These are phyloP conservation scores for Puma concolor DNA, from an alignment of 2,113 vertebrate genomes.

Conservation along the genomic window DNA sequence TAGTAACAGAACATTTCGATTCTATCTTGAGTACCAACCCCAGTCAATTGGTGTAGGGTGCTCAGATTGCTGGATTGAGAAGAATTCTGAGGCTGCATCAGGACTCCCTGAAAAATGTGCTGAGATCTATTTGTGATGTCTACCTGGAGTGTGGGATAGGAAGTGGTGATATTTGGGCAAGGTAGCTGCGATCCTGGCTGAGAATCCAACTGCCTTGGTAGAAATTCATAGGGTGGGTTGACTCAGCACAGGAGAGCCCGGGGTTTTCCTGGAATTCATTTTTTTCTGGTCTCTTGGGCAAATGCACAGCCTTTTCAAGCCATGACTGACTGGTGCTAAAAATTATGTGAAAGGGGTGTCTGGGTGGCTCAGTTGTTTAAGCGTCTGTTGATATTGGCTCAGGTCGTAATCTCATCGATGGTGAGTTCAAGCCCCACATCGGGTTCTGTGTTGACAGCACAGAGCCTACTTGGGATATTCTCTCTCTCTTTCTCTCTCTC, in stretches of 20 bases:
- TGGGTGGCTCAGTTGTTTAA: too few species aligned
- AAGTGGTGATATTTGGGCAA: neutral
- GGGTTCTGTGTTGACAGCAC: too few species aligned
- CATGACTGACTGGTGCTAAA: neutral
- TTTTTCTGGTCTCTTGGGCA: neutral
- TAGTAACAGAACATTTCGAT: neutral
- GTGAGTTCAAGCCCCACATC: too few species aligned
- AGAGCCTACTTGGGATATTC: too few species aligned
- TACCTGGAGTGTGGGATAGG: neutral
- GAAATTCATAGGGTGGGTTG: neutral
- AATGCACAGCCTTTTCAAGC: neutral
- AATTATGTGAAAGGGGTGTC: neutral
- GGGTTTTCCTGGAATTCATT: neutral
- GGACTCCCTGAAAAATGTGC: neutral
- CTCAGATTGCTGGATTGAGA: neutral
- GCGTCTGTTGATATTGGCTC: too few species aligned
- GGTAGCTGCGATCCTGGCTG: neutral
- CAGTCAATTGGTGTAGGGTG: neutral
- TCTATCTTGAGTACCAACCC: neutral
- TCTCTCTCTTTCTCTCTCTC: too few species aligned
- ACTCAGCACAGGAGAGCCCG: neutral
- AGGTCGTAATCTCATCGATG: too few species aligned
- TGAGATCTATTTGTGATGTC: neutral
- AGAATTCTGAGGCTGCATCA: slow-evolving; percentile 13
- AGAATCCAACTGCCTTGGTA: neutral